These are phyloP conservation scores for Grantiella picta DNA, from an alignment of 2,113 vertebrate genomes.

Conservation along the genomic window DNA sequence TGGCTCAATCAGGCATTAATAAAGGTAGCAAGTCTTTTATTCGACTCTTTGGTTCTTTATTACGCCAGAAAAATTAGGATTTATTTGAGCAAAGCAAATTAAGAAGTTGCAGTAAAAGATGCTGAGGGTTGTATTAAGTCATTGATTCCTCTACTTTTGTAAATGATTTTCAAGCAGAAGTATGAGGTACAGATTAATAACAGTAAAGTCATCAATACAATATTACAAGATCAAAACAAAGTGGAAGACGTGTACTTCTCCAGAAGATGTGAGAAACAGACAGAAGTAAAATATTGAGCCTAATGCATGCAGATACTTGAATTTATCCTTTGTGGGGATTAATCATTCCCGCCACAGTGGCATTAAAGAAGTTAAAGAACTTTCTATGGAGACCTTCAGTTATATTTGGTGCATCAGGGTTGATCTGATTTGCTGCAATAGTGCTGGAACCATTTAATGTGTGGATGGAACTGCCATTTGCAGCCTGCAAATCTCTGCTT, in stretches of 20 bases:
- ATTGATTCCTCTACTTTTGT: neutral
- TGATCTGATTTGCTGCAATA: rapidly evolving
- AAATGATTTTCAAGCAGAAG: neutral
- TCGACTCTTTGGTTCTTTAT: neutral
- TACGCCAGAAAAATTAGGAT: neutral
- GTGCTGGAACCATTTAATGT: neutral
- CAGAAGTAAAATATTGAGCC: neutral
- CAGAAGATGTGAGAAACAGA: neutral
- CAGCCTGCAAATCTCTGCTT: neutral
- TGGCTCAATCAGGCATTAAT: neutral
- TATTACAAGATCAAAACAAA: neutral
- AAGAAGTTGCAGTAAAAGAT: neutral
- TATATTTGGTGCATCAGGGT: neutral
- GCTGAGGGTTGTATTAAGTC: neutral
- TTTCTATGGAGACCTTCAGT: neutral
- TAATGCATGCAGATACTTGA: neutral
- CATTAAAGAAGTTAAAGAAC: neutral
- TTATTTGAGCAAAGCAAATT: neutral
- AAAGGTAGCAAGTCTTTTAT: neutral
- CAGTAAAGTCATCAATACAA: neutral
- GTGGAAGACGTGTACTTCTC: neutral
- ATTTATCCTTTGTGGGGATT: neutral
- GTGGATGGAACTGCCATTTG: neutral
- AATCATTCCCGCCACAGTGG: neutral
- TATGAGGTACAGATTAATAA: neutral